Evolutionary conservation across 2,113 vertebrate species (phyloP).

Genomic region (Illadopsis cleaveri): DNA sequence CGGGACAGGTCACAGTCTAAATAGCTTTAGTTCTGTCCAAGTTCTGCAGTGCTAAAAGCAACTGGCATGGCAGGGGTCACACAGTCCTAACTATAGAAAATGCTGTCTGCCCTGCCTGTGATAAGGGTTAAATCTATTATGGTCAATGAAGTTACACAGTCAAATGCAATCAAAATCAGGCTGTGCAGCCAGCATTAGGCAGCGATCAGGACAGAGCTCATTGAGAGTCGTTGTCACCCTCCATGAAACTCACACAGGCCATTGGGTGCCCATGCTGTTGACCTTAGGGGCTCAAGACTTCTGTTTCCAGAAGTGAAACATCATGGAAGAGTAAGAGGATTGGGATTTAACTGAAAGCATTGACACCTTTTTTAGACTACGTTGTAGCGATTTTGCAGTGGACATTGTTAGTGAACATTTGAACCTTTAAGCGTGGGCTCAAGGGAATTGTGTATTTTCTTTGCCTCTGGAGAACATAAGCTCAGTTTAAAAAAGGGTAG

Average conservation of each 20-base stretch:
- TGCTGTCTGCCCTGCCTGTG: not conserved
- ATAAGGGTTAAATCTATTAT: slow-evolving; percentile 9
- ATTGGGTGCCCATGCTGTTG: not conserved
- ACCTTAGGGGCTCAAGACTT: not conserved
- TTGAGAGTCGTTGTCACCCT: not conserved
- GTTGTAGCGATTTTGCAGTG: not conserved
- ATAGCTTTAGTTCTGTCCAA: not conserved
- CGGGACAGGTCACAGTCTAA: not conserved
- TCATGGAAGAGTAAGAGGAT: not conserved
- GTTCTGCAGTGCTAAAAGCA: not conserved
- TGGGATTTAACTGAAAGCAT: not conserved
- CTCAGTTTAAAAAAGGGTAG: not conserved
- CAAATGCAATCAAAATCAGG: slow-evolving; percentile 24
- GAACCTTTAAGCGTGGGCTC: not conserved
- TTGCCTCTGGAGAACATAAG: not conserved
- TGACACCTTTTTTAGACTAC: not conserved
- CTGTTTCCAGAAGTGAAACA: not conserved
- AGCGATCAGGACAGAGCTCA: not conserved
- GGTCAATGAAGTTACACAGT: not conserved
- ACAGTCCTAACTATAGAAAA: not conserved
- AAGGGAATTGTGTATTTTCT: not conserved
- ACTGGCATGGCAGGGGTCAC: not conserved
- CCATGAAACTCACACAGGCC: not conserved
- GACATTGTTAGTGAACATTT: not conserved
- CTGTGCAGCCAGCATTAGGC: not conserved